These are phyloP conservation scores for Phoeniculus purpureus DNA, from an alignment of 2,797 vertebrate species.

Conservation along the genomic window DNA sequence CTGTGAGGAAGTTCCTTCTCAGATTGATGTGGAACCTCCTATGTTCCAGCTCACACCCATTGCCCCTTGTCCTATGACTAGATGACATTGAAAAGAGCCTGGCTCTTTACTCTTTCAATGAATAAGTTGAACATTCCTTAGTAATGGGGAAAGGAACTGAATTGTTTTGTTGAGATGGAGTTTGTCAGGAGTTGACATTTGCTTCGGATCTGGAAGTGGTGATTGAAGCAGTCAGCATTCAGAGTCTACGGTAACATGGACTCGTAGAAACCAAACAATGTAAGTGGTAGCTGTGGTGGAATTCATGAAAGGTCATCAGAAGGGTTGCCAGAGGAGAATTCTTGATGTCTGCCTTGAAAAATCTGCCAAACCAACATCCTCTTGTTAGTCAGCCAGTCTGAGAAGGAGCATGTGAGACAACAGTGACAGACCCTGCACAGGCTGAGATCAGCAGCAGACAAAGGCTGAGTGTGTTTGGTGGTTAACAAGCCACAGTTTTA, in stretches of 20 bases:
- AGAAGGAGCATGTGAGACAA: background rate
- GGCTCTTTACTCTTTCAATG: accelerated
- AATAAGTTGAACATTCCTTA: background rate
- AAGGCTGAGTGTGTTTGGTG: background rate
- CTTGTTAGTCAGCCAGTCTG: background rate
- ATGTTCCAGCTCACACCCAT: too few species aligned
- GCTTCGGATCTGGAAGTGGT: background rate
- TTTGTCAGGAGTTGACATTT: background rate
- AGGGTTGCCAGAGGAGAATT: background rate
- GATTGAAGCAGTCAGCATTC: background rate
- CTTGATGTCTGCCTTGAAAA: background rate
- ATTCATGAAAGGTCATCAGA: background rate
- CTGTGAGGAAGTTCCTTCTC: too few species aligned
- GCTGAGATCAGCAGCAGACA: background rate
- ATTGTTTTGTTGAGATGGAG: background rate
- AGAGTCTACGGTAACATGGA: background rate
- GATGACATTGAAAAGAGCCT: too few species aligned
- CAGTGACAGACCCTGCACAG: background rate
- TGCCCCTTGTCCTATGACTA: too few species aligned
- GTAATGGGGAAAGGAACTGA: background rate
- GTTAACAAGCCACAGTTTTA: background rate
- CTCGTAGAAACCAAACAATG: background rate
- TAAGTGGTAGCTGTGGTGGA: background rate
- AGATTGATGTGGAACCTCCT: too few species aligned
- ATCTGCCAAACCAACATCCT: background rate